Base-by-base conservation (phyloP, 2,888 invertebrate genomes). In the Drosophila greeni region DNA sequence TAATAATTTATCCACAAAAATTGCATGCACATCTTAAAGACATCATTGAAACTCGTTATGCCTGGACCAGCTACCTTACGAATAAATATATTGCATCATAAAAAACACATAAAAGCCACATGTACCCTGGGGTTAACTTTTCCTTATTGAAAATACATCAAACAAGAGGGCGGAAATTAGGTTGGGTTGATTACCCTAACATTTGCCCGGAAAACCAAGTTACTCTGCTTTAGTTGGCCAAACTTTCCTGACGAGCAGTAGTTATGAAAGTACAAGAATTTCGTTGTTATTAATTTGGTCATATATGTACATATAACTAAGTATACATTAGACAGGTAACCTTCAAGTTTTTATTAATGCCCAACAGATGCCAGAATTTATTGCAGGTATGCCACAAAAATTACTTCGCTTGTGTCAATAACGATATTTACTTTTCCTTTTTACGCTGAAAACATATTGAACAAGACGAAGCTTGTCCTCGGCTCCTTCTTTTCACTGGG, bases 71-170 rank as follows among this genome's bases (percentile, higher is more conserved):
- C n/a, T n/a, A 11, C 34, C 45, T 34, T 45, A 23, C 12, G 18
- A 45, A 34, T 34, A n/a, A n/a, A 54, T 45, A 54, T 54, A 54
- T 54, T 34, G 54, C 47, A 34, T 24, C 54, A 47, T 54, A 54
- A 54, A 54, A 47, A 34, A 18, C 24, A 45, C 54, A 54, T 34
- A 54, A 54, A 53, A 34, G 49, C 34, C 4, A 4, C 16, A 9
- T 5, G 47, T 24, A 12, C 12, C 45, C 23, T 45, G 18, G 29
- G 33, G 48, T 11, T 29, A 48, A 33, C 45, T 54, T 54, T 45
- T 34, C 34, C 24, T 34, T 54, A 54, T 54, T 54, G 45, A 54
- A 47, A 54, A 54, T 54, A 47, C 18, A 54, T 42, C 55, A 42
- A 58, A 58, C 16, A 31, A 11, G 42, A 31, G 11, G 29, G 29